phyloP scores from a whole-genome alignment of 2,113 vertebrate genomes.

The Hyperopisus bebe region DNA sequence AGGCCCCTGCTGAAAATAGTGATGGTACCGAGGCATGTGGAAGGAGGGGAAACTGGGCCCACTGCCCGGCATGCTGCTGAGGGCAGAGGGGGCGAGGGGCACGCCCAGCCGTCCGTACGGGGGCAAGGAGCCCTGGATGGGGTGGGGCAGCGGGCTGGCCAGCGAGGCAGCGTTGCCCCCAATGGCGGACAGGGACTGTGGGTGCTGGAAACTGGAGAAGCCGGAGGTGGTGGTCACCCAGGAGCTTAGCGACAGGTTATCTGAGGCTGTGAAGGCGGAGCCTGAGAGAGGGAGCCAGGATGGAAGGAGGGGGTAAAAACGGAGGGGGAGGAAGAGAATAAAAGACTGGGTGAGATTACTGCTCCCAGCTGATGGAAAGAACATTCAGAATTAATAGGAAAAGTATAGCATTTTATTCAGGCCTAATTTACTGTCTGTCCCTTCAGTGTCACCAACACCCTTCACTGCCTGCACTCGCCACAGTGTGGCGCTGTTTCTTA shows the following conservation, averaged over 20 bases:
- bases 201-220: conserved; percentile 90
- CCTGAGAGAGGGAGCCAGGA: conserved; percentile 54
- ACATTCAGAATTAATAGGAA: background rate
- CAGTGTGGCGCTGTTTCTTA: conserved; percentile 45
- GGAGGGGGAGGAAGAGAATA: background rate
- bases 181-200: conserved; percentile 82
- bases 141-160: conserved; percentile 78
- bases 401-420: background rate
- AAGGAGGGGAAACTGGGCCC: conserved; percentile 94
- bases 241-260: conserved; percentile 90
- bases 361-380: background rate
- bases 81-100: conserved; percentile 81
- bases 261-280: conserved; percentile 90
- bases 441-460: background rate
- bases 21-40: conserved; percentile 97
- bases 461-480: background rate
- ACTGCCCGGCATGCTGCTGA: conserved; percentile 83
- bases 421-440: background rate
- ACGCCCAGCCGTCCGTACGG: conserved; percentile 85
- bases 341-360: background rate
- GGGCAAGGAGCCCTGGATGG: conserved; percentile 90
- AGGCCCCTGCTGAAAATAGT: conserved; percentile 98
- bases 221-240: conserved; percentile 89
- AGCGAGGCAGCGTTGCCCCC: conserved; percentile 71
- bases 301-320: background rate